A percentile compares a stretch with the other conserved stretches of the same genome.
phyloP scores from a whole-genome alignment of 2,797 vertebrate species.

The Syngnathus rostellatus region DNA sequence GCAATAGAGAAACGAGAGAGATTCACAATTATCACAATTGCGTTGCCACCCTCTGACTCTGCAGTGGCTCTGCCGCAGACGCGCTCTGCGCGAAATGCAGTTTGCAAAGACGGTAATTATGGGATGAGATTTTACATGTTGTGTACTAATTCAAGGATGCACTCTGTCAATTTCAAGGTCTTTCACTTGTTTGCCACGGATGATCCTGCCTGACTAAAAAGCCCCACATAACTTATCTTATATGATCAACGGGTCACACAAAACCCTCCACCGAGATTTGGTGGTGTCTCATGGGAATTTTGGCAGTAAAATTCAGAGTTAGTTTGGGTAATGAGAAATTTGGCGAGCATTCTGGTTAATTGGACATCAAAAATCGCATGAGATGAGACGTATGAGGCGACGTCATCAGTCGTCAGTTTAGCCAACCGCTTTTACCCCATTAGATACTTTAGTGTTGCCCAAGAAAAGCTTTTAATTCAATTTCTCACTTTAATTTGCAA shows the following conservation, averaged over 20 bases:
- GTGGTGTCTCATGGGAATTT: slow-evolving; percentile 34
- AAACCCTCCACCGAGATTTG: not conserved
- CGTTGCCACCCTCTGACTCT: slow-evolving; percentile 40
- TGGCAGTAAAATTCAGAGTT: slow-evolving; percentile 48
- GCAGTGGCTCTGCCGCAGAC: slow-evolving; percentile 43
- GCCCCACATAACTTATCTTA: too few species aligned
- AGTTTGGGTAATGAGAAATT: slow-evolving; percentile 57
- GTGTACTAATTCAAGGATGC: not conserved
- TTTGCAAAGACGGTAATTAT: slow-evolving; percentile 32
- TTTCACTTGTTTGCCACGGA: too few species aligned
- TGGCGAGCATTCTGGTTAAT: slow-evolving; percentile 61
- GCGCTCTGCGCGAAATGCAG: slow-evolving; percentile 38
- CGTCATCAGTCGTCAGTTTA: slow-evolving; percentile 44
- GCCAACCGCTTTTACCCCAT: slow-evolving; percentile 51
- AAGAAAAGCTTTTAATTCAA: slow-evolving; percentile 64
- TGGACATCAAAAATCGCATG: slow-evolving; percentile 61
- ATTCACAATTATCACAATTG: slow-evolving; percentile 50
- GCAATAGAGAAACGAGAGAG: slow-evolving; percentile 39
- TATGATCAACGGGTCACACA: too few species aligned
- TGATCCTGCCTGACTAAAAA: too few species aligned
- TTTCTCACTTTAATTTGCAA: slow-evolving; percentile 61
- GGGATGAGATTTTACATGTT: slow-evolving; percentile 2
- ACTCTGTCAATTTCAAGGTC: not conserved
- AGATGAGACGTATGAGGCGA: slow-evolving; percentile 62
- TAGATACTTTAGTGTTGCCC: slow-evolving; percentile 58